Percentiles rank a stretch among this genome's conserved stretches.
Conservation (phyloP, 1,140 invertebrate genomes). For the Drosophila oshimai region DNA sequence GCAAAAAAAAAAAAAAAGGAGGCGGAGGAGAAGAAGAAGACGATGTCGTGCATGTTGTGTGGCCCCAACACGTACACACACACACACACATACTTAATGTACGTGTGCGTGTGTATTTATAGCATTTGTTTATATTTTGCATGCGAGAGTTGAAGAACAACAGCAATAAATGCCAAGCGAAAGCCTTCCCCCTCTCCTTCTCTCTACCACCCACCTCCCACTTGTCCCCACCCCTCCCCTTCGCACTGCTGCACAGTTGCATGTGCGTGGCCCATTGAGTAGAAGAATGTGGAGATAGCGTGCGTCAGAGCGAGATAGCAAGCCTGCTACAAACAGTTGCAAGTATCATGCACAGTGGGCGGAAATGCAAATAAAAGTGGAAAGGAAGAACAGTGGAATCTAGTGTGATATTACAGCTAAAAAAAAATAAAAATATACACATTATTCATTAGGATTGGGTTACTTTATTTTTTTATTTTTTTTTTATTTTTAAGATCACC, state of each 20-base stretch:
- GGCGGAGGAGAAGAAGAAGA: background rate
- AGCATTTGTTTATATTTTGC: conserved; percentile 79
- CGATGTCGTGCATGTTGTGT: conserved; percentile 39
- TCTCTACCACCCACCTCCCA: too few species aligned
- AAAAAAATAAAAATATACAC: too few species aligned
- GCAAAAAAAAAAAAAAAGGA: background rate
- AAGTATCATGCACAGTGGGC: conserved; percentile 20
- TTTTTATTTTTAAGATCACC: too few species aligned
- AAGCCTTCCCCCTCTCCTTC: background rate
- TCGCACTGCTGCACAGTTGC: conserved; percentile 12
- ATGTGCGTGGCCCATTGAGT: conserved; percentile 40
- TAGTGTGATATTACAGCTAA: too few species aligned
- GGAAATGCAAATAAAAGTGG: background rate
- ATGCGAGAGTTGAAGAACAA: conserved; percentile 44
- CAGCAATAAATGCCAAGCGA: conserved; percentile 15
- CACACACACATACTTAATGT: too few species aligned
- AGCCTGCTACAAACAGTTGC: conserved; percentile 23
- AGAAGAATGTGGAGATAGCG: conserved; percentile 22
- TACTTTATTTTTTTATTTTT: too few species aligned
- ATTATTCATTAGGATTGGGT: too few species aligned
- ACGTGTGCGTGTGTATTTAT: conserved; percentile 69
- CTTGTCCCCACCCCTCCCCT: background rate
- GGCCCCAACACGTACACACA: conserved; percentile 38
- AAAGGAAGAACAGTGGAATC: background rate
- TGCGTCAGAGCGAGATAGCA: conserved; percentile 13